Conservation (phyloP, 2,888 invertebrate species). For the Sisyra nigra region DNA sequence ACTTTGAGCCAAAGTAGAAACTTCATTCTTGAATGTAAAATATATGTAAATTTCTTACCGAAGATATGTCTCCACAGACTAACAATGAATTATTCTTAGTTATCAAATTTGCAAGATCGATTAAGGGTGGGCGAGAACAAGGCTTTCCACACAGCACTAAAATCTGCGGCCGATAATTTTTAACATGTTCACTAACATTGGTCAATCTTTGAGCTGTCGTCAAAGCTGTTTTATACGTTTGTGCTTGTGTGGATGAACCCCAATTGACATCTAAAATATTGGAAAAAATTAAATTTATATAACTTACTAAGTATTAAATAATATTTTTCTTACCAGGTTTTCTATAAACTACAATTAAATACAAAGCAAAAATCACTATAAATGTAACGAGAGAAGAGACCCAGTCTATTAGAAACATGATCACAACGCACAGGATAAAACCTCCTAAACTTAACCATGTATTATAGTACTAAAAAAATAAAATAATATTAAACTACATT, state of each 20-base stretch:
- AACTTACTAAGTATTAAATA: background rate
- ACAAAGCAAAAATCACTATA: constrained; percentile 72
- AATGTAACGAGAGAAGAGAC: constrained; percentile 83
- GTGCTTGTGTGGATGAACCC: constrained; percentile 95
- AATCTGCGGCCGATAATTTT: constrained; percentile 91
- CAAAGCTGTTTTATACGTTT: constrained; percentile 84
- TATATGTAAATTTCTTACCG: no score
- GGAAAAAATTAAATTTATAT: background rate
- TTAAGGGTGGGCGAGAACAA: constrained; percentile 66
- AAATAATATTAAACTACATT: constrained; percentile 12
- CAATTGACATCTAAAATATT: constrained; percentile 68
- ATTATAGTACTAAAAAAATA: constrained; percentile 68
- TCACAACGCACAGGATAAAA: constrained; percentile 65
- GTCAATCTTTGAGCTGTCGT: constrained; percentile 66
- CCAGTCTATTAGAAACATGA: constrained; percentile 94
- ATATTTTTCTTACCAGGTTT: constrained; percentile 55
- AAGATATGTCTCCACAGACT: constrained; percentile 73
- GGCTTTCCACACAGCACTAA: constrained; percentile 77
- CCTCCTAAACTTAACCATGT: constrained; percentile 77
- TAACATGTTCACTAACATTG: constrained; percentile 87
- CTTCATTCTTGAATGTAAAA: no score
- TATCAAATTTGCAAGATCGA: constrained; percentile 82
- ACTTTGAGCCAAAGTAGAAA: no score
- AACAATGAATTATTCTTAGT: constrained; percentile 84
- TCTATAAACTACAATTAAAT: constrained; percentile 81